phyloP scores from a whole-genome alignment of 2,797 vertebrate genomes.

The Sebastes itinus region DNA sequence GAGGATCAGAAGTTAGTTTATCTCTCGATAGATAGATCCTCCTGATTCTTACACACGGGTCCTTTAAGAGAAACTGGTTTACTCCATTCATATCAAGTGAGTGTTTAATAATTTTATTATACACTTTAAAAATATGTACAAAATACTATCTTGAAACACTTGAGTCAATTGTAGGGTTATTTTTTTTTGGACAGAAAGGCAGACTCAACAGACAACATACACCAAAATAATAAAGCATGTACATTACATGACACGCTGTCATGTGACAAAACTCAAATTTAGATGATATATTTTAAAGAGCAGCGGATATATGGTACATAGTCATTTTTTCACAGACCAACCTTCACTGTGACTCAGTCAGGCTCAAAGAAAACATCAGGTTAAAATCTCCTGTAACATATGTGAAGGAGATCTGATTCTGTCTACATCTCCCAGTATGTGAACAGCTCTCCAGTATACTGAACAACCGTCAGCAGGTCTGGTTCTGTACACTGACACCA shows the following conservation, averaged over 20 bases:
- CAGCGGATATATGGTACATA: neutral
- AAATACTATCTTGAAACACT: conserved; percentile 65
- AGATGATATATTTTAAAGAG: conserved; percentile 1
- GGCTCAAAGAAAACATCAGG: neutral
- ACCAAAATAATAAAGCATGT: conserved; percentile 16
- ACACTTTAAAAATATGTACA: conserved; percentile 81
- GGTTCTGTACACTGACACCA: neutral
- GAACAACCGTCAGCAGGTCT: neutral
- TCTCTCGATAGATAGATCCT: no score
- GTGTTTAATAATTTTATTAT: conserved; percentile 69
- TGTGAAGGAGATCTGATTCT: neutral
- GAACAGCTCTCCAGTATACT: no score
- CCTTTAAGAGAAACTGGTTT: neutral
- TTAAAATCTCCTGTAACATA: neutral
- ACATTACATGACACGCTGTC: neutral
- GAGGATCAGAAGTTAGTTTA: no score
- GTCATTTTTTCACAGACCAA: neutral
- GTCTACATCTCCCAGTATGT: neutral
- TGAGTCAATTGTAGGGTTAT: neutral
- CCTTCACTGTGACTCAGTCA: neutral
- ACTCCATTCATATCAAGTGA: neutral
- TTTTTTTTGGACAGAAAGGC: conserved; percentile 22
- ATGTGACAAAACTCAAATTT: conserved; percentile 5
- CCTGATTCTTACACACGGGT: no score
- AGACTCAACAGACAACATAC: conserved; percentile 7